Percentiles rank a stretch among this genome's conserved stretches.
These are phyloP conservation scores for Ferrisia virgata DNA, from an alignment of 2,888 invertebrate genomes.

Conservation along the genomic window DNA sequence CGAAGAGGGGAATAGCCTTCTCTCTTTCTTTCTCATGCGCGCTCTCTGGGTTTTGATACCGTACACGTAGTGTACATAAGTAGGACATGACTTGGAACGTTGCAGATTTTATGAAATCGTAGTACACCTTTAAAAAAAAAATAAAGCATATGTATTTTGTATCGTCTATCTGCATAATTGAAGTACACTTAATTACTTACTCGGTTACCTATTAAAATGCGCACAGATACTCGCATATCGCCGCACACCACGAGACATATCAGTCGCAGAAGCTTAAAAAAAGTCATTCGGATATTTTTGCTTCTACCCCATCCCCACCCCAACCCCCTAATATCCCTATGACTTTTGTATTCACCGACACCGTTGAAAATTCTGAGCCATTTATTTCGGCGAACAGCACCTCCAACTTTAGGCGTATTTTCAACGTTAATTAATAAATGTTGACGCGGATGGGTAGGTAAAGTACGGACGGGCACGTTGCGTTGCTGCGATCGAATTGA, in stretches of 20 bases:
- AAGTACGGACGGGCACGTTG: no score
- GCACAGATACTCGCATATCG: no score
- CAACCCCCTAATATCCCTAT: neutral
- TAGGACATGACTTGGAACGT: constrained; percentile 38
- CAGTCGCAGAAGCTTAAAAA: no score
- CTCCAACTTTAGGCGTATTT: neutral
- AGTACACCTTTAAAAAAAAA: no score
- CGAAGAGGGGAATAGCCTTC: constrained; percentile 31
- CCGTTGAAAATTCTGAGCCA: neutral
- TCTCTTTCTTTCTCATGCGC: constrained; percentile 5
- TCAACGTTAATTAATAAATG: neutral
- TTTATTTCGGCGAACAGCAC: neutral
- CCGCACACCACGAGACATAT: no score
- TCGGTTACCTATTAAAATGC: no score
- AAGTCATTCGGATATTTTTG: no score
- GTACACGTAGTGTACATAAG: constrained; percentile 22
- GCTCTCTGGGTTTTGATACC: constrained; percentile 23
- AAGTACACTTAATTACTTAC: no score
- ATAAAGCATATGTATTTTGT: no score
- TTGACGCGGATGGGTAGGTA: neutral
- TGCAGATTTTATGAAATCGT: constrained; percentile 41
- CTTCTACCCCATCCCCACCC: neutral
- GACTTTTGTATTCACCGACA: no score
- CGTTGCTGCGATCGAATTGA: neutral
- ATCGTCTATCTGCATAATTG: no score